Evolutionary conservation across 2,888 invertebrate species (phyloP).

Genomic region (Apamea sordens): DNA sequence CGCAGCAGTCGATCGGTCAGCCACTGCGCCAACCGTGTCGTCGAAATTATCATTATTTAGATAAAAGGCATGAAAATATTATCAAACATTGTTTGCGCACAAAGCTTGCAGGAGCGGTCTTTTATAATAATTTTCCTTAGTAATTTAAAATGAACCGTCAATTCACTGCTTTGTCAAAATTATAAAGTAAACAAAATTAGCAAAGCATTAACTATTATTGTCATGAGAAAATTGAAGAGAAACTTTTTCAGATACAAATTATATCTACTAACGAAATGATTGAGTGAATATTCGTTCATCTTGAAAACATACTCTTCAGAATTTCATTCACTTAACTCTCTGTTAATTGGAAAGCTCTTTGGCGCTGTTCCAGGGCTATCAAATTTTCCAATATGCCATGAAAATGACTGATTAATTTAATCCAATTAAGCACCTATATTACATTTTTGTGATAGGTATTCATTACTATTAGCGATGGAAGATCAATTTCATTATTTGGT

Average conservation of each 20-base stretch:
- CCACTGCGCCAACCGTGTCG: no score
- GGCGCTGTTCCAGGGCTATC: conserved; percentile 60
- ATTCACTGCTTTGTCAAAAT: background rate
- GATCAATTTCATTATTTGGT: conserved; percentile 12
- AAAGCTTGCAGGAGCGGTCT: background rate
- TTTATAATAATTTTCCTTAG: background rate
- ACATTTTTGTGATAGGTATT: conserved; percentile 4
- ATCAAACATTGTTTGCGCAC: background rate
- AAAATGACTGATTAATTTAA: conserved; percentile 52
- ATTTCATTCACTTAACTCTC: conserved; percentile 54
- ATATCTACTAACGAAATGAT: conserved; percentile 14
- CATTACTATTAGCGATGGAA: background rate
- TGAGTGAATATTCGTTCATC: conserved; percentile 28
- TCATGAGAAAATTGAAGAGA: background rate
- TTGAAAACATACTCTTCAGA: conserved; percentile 48
- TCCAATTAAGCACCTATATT: conserved; percentile 24
- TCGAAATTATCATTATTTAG: background rate
- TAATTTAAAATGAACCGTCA: background rate
- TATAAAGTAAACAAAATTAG: background rate
- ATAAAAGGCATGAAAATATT: background rate
- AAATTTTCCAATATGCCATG: conserved; percentile 56
- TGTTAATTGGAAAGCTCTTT: conserved; percentile 66
- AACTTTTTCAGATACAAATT: conserved; percentile 7
- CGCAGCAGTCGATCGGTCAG: no score
- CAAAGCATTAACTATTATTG: background rate